These are phyloP conservation scores for Muschampia plurimacula DNA, from an alignment of 2,888 invertebrate species.

Conservation along the genomic window DNA sequence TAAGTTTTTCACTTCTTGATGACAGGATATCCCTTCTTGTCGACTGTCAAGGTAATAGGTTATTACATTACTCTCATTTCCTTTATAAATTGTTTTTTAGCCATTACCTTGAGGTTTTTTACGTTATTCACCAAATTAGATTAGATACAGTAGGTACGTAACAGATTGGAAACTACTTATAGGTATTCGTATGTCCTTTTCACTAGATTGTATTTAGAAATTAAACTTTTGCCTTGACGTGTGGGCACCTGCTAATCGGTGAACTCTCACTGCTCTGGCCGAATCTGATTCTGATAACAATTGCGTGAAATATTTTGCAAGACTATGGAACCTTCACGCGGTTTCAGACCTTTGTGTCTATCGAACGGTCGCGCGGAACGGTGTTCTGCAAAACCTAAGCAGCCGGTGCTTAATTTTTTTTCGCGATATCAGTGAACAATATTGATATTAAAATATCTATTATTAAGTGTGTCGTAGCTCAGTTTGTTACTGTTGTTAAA, in stretches of 20 bases:
- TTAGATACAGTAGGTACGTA: background rate
- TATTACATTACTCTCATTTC: background rate
- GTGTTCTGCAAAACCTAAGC: conserved; percentile 50
- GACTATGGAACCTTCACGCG: conserved; percentile 43
- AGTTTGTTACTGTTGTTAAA: background rate
- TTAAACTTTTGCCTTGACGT: conserved; percentile 1
- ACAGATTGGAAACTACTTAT: background rate
- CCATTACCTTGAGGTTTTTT: conserved; percentile 23
- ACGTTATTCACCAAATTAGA: background rate
- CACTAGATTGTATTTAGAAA: conserved; percentile 3
- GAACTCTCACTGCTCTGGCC: conserved; percentile 9
- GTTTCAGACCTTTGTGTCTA: conserved; percentile 61
- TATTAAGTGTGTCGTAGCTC: background rate
- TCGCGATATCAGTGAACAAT: conserved; percentile 21
- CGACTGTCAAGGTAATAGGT: background rate
- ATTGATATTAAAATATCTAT: conserved; percentile 5
- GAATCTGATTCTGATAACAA: conserved; percentile 28
- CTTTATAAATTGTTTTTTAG: conserved; percentile 15
- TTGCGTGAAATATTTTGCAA: conserved; percentile 39
- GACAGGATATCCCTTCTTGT: background rate
- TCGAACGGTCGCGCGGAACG: conserved; percentile 58
- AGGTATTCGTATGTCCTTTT: background rate
- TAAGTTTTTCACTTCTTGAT: background rate
- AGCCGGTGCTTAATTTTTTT: conserved; percentile 26
- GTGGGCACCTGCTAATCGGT: conserved; percentile 20